Conservation (phyloP, 2,797 vertebrate species). For the Prunella strophiata region DNA sequence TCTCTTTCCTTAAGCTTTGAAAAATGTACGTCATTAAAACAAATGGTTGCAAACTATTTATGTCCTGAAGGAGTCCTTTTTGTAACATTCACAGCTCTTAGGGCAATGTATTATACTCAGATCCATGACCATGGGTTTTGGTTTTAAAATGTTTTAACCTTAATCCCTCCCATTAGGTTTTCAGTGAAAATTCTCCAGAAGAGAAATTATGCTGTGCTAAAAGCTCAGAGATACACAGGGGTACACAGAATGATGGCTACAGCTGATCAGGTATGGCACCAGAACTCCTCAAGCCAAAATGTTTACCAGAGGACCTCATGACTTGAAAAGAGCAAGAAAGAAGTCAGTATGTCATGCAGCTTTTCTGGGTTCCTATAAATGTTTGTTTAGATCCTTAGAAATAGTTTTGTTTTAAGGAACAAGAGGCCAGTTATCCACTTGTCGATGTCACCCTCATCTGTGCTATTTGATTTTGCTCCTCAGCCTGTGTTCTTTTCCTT, state of each 20-base stretch:
- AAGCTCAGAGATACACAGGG: background rate
- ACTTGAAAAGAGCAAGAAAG: background rate
- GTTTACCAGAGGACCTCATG: background rate
- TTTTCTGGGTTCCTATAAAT: background rate
- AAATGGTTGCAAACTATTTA: background rate
- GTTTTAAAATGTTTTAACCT: background rate
- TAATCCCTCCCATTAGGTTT: background rate
- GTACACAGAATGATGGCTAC: background rate
- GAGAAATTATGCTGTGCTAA: background rate
- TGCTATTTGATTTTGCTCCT: background rate
- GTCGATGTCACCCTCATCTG: background rate
- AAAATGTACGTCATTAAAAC: background rate
- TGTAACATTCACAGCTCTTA: background rate
- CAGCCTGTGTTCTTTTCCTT: background rate
- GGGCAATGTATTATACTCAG: background rate
- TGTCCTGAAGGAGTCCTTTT: background rate
- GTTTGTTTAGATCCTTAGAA: background rate
- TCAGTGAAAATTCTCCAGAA: background rate
- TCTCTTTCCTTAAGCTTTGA: background rate
- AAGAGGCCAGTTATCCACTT: background rate
- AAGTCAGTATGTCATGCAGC: background rate
- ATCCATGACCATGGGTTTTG: background rate
- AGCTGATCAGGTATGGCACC: background rate
- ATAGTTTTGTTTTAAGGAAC: background rate
- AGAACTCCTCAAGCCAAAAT: background rate